These are phyloP conservation scores for Penaeus indicus DNA, from an alignment of 1,140 invertebrate genomes.

Conservation along the genomic window DNA sequence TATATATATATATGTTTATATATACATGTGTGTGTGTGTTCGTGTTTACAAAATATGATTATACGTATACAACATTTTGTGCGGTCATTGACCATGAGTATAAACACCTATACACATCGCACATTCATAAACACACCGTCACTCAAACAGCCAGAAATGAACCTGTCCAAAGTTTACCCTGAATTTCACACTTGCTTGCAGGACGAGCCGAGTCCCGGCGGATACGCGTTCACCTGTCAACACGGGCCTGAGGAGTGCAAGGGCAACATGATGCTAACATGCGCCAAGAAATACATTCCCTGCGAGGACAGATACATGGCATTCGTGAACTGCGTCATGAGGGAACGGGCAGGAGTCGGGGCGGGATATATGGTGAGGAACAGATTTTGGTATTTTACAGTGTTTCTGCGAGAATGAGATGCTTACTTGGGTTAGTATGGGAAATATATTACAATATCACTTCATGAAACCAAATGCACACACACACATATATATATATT, in stretches of 20 bases:
- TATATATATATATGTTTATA: no score
- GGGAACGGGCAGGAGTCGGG: not conserved
- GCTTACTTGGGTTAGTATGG: no score
- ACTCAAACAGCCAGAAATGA: not conserved
- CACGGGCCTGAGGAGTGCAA: slow-evolving; percentile 85
- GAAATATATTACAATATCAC: no score
- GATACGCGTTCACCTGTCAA: slow-evolving; percentile 81
- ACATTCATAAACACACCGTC: no score
- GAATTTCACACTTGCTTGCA: not conserved
- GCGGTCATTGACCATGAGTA: no score
- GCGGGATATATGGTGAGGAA: slow-evolving; percentile 21
- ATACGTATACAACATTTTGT: no score
- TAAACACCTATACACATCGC: no score
- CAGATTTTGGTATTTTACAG: not conserved
- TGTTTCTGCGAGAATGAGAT: slow-evolving; percentile 67
- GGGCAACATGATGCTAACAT: slow-evolving; percentile 89
- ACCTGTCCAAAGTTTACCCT: not conserved
- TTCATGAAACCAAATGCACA: no score
- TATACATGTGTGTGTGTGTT: no score
- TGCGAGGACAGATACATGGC: slow-evolving; percentile 31
- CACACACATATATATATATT: no score
- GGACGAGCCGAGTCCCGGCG: slow-evolving; percentile 20
- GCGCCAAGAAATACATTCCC: slow-evolving; percentile 75
- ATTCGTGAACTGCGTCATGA: slow-evolving; percentile 63
- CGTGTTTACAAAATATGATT: no score